Evolutionary conservation across 2,797 vertebrate species (phyloP).

Genomic region (Rhinophrynus dorsalis): DNA sequence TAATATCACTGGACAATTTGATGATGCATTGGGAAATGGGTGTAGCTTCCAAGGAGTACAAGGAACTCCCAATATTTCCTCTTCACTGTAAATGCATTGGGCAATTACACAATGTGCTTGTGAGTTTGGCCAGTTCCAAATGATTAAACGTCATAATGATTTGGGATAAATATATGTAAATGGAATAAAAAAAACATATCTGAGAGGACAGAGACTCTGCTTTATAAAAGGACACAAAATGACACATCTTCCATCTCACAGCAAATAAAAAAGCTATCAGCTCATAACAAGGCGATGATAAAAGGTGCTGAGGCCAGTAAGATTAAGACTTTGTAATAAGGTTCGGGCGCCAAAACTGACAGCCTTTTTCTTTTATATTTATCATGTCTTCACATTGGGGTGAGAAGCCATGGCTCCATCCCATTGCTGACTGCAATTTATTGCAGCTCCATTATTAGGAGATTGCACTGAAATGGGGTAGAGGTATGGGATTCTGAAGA

Average conservation of each 20-base stretch:
- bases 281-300: constrained; percentile 88
- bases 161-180: constrained; percentile 14
- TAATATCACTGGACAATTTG: no score
- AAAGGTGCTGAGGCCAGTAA: constrained; percentile 87
- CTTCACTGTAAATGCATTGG: no score
- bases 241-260: constrained; percentile 84
- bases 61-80: no score
- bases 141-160: background rate
- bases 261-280: constrained; percentile 87
- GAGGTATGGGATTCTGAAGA: constrained; percentile 87
- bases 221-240: constrained; percentile 83
- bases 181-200: constrained; percentile 37
- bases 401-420: constrained; percentile 82
- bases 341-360: constrained; percentile 83
- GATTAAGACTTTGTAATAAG: constrained; percentile 93
- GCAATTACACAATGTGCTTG: no score
- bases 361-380: constrained; percentile 90
- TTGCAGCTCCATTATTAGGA: constrained; percentile 89
- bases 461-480: constrained; percentile 82
- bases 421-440: constrained; percentile 90
- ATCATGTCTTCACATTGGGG: constrained; percentile 89
- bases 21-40: no score
- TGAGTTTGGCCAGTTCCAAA: no score
- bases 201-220: constrained; percentile 76
- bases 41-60: no score